phyloP scores from a whole-genome alignment of 2,113 vertebrate species.

The Canis aureus region DNA sequence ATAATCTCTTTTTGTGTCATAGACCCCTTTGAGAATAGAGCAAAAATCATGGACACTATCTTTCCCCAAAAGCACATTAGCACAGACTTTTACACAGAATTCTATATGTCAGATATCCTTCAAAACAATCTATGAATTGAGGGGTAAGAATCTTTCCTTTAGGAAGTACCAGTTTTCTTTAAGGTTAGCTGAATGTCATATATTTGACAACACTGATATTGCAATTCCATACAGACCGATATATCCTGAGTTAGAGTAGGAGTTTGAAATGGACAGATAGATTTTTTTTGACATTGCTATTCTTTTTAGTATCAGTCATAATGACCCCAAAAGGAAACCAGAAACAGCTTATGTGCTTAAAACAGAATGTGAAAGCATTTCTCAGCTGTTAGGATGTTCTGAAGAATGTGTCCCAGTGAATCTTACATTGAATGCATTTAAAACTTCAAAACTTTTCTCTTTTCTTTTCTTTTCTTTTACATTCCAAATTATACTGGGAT shows the following conservation, averaged over 20 bases:
- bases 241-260: conserved; percentile 1
- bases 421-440: background rate
- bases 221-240: background rate
- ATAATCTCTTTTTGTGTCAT: background rate
- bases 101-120: background rate
- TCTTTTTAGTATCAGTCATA: background rate
- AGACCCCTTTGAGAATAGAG: background rate
- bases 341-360: conserved; percentile 33
- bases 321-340: background rate
- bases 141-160: background rate
- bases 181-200: background rate
- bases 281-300: conserved; percentile 41
- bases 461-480: conserved; percentile 24
- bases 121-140: background rate
- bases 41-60: background rate
- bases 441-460: background rate
- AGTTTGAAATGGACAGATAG: background rate
- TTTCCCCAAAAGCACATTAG: background rate
- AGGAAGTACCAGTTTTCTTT: conserved; percentile 41
- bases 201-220: conserved; percentile 1
- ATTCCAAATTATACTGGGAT: background rate
- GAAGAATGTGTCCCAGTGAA: background rate
- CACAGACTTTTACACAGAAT: background rate
- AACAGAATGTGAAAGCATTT: conserved; percentile 7
- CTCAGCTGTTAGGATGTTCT: background rate